Evolutionary conservation across 2,113 vertebrate species (phyloP), one percentile per base, ranked within the genome.

Genomic region (Pachyramphus minor): DNA sequence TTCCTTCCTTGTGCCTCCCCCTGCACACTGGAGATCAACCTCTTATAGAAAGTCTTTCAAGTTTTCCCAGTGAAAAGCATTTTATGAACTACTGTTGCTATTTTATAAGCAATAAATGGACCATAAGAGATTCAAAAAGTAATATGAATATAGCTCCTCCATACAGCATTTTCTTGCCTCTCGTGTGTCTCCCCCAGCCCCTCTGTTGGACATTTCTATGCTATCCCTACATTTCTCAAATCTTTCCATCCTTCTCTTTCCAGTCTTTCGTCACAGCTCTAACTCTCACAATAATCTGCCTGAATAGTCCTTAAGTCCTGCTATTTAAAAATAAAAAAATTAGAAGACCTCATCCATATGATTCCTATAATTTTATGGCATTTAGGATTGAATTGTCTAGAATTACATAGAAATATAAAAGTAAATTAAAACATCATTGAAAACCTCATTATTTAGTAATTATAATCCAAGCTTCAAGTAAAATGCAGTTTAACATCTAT

Each of bases 391-490:
- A 84, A 78, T 86, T 84, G 23, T 63, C 50, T 45, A 78, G 56
- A 95, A 89, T 71, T 67, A 83, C 9, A 42, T 2, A 37, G 71
- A 85, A 80, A 88, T 81, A 56, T 8, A 52, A 41, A 84, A 85
- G 86, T 37, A 91, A 84, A 93, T 91, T 69, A 96, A 76, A 83
- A 12, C 17, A 39, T 71, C 24, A 68, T 33, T 86, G 79, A 88
- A 93, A 90, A 80, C 55, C 30, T 85, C 67, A 66, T 93, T 94
- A 92, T 81, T 87, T 86, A 93, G 81, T 78, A 94, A 92, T 64
- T 80, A 50, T 56, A 85, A 94, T 75, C 41, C 68, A 86, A 90
- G 44, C 16, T 59, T 79, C 72, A 93, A 73, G 42, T 76, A 63
- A 84, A 47, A 78, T 53, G 41, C 12, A 52, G 64, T 92, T 93